Evolutionary conservation across 2,888 invertebrate species (phyloP), one percentile per base, ranked within the genome.

Genomic region (Drosophila emarginata): DNA sequence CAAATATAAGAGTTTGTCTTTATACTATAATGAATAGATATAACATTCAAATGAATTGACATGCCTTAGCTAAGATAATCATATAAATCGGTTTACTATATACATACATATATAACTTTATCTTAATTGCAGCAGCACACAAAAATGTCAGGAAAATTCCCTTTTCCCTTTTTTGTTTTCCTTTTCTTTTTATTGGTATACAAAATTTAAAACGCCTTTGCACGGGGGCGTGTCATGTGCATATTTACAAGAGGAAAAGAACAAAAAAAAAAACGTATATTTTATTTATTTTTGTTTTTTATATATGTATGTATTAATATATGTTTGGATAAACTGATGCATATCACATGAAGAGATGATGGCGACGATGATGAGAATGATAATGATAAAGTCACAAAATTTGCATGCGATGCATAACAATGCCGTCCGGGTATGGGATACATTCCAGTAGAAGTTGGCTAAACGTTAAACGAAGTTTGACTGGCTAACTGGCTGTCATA

Each of bases 401-500:
- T 81, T 87, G 81, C 87, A 81, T 81, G 79, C 74, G 72, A 67
- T 76, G 87, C 78, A 82, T 72, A 82, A 80, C 86, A 82, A 80
- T 82, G 66, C 18, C 18, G 45, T 11, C 39, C 50, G 56, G 37
- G 23, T n/a, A 67, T 14, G 51, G 32, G 74, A 9, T 32, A 9
- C 32, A n/a, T 52, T 21, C 36, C 45, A 28, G 57, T 18, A 28
- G 45, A 15, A 45, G 40, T 50, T 37, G 61, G 21, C 65, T 78
- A 78, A 78, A 79, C 64, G 71, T 70, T 83, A 81, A 78, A 86
- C 80, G 73, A 62, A 68, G 84, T 66, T 80, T 60, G 77, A 64
- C 65, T 62, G 70, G 54, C 57, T 40, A 56, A 63, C 69, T 36
- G 57, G 39, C 53, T 23, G 58, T 56, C 64, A 69, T 64, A 32